Percentiles rank a stretch among this genome's conserved stretches.
Conservation (phyloP, 2,113 vertebrate species). For the Ginglymostoma cirratum region DNA sequence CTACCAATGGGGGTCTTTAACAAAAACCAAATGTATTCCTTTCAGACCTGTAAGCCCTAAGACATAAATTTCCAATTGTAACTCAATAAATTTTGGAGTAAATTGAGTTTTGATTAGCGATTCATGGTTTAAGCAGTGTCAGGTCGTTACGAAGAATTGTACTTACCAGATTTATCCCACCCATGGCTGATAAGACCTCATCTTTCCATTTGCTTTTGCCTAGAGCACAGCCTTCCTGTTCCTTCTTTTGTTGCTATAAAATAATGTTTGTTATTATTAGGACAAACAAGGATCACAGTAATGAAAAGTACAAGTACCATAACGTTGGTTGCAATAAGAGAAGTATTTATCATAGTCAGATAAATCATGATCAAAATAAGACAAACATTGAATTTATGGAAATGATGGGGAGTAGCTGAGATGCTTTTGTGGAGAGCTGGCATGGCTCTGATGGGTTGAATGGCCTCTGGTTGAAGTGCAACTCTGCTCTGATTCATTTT, state of each 20-base stretch:
- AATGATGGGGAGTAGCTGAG: not conserved
- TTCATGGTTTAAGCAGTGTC: not conserved
- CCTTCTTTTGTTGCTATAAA: slow-evolving; percentile 58
- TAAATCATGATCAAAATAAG: not conserved
- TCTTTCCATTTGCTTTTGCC: slow-evolving; percentile 68
- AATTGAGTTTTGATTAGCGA: not conserved
- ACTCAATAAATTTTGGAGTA: not conserved
- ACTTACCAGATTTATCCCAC: slow-evolving; percentile 56
- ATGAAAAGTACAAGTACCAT: not conserved
- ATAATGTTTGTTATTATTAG: slow-evolving; percentile 43
- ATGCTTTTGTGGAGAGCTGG: not conserved
- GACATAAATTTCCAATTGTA: not conserved
- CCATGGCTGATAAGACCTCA: slow-evolving; percentile 61
- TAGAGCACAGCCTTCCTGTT: slow-evolving; percentile 54
- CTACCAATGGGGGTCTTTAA: no score
- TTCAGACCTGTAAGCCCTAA: not conserved
- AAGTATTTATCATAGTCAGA: not conserved
- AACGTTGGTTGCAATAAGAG: not conserved
- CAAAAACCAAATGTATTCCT: not conserved
- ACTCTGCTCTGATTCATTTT: not conserved
- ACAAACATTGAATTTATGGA: not conserved
- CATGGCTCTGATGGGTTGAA: not conserved
- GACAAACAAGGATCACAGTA: not conserved
- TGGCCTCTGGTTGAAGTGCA: not conserved
- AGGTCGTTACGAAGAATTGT: not conserved